Conservation (phyloP, 2,797 vertebrate species). For the Perodicticus potto region DNA sequence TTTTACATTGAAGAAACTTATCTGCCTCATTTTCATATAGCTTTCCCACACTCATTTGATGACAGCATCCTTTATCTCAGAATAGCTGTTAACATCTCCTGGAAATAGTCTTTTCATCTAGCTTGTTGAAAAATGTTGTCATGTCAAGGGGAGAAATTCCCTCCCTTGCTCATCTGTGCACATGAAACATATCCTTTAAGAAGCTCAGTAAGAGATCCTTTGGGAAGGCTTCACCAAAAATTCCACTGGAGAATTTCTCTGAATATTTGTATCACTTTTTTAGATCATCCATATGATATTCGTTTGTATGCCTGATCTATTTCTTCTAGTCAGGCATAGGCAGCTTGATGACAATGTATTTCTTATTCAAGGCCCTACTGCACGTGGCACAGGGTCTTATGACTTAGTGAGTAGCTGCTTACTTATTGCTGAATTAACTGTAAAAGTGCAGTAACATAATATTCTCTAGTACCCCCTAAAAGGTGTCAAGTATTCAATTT, state of each 20-base stretch:
- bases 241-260: neutral
- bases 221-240: neutral
- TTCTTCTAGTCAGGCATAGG: neutral
- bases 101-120: slow-evolving; percentile 35
- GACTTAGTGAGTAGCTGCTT: neutral
- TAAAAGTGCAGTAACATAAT: neutral
- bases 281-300: neutral
- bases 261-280: neutral
- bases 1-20: neutral
- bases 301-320: neutral
- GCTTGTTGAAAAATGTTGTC: slow-evolving; percentile 1
- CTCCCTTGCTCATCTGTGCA: neutral
- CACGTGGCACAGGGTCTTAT: neutral
- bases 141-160: neutral
- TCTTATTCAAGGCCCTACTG: neutral
- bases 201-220: neutral
- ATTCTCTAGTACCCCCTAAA: neutral
- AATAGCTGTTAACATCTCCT: neutral
- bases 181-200: neutral
- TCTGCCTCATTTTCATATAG: neutral
- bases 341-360: neutral
- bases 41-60: neutral
- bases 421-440: slow-evolving; percentile 15
- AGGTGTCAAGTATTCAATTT: slow-evolving; percentile 1
- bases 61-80: neutral